Percentiles rank a stretch among this genome's conserved stretches.
phyloP scores from a whole-genome alignment of 2,113 vertebrate genomes.

The Smithornis capensis region DNA sequence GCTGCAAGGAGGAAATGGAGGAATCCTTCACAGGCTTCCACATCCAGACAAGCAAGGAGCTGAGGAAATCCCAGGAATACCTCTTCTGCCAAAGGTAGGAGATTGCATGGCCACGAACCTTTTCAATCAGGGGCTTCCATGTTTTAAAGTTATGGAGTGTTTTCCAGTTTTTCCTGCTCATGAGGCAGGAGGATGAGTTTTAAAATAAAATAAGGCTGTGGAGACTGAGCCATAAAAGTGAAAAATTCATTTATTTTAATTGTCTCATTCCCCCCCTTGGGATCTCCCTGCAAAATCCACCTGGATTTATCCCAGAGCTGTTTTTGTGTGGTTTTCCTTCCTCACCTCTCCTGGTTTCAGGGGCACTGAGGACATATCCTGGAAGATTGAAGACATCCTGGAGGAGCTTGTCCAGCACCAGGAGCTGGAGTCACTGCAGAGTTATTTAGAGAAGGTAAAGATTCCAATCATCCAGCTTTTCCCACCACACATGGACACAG shows the following conservation, averaged over 20 bases:
- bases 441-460: conserved; percentile 70
- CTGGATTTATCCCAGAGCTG: background rate
- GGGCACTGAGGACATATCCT: conserved; percentile 20
- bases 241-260: rapidly evolving
- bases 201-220: background rate
- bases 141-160: rapidly evolving
- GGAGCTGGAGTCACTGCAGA: conserved; percentile 12
- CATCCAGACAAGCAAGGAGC: conserved; percentile 57
- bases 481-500: rapidly evolving
- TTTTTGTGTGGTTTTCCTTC: rapidly evolving
- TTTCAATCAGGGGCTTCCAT: background rate
- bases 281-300: background rate
- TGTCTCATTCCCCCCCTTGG: too few species aligned
- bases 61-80: conserved; percentile 66
- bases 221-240: rapidly evolving
- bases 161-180: background rate
- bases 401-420: conserved; percentile 60
- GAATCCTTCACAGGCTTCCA: conserved; percentile 77
- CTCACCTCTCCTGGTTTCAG: background rate
- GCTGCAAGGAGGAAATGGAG: conserved; percentile 64
- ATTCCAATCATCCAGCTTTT: background rate
- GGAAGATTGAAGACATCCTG: conserved; percentile 53
- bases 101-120: rapidly evolving
- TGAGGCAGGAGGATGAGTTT: background rate
- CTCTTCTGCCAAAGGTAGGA: conserved; percentile 69